phyloP scores from a whole-genome alignment of 2,113 vertebrate species.

The Cephalopholis sonnerati region DNA sequence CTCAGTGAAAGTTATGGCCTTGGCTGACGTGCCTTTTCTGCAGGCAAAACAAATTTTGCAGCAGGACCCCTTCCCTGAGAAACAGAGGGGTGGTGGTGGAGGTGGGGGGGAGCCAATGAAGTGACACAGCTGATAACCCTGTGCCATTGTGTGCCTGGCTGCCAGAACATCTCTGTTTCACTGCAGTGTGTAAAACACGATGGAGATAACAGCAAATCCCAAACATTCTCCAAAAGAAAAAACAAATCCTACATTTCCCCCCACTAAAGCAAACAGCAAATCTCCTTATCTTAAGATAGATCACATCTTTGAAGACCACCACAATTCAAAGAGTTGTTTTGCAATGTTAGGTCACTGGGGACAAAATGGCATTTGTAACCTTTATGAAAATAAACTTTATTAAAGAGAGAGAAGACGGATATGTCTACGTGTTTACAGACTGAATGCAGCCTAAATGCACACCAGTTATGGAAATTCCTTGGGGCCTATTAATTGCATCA shows the following conservation, averaged over 20 bases:
- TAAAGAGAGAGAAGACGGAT: background rate
- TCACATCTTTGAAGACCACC: slow-evolving; percentile 66
- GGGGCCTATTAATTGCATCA: background rate
- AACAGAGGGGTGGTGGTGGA: background rate
- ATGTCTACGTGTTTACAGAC: slow-evolving; percentile 8
- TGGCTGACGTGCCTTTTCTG: slow-evolving; percentile 27
- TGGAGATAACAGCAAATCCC: slow-evolving; percentile 67
- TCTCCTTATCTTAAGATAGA: slow-evolving; percentile 66
- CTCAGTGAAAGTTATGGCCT: slow-evolving; percentile 24
- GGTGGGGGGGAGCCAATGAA: background rate
- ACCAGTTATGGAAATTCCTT: background rate
- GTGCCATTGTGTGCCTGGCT: slow-evolving; percentile 56
- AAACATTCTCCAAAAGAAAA: slow-evolving; percentile 60
- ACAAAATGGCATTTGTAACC: slow-evolving; percentile 38
- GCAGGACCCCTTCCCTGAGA: slow-evolving; percentile 23
- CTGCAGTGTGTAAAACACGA: slow-evolving; percentile 56
- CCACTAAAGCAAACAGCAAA: slow-evolving; percentile 69
- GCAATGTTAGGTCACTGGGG: slow-evolving; percentile 37
- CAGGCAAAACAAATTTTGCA: slow-evolving; percentile 39
- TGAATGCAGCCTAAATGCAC: background rate
- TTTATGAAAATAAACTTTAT: slow-evolving; percentile 50
- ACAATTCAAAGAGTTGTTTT: slow-evolving; percentile 64
- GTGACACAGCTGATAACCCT: slow-evolving; percentile 67
- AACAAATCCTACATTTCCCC: slow-evolving; percentile 62
- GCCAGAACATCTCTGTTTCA: slow-evolving; percentile 46